Percentiles rank a stretch among this genome's conserved stretches.
Evolutionary conservation across 2,797 vertebrate genomes (phyloP).

Genomic region (Falco novaeseelandiae): DNA sequence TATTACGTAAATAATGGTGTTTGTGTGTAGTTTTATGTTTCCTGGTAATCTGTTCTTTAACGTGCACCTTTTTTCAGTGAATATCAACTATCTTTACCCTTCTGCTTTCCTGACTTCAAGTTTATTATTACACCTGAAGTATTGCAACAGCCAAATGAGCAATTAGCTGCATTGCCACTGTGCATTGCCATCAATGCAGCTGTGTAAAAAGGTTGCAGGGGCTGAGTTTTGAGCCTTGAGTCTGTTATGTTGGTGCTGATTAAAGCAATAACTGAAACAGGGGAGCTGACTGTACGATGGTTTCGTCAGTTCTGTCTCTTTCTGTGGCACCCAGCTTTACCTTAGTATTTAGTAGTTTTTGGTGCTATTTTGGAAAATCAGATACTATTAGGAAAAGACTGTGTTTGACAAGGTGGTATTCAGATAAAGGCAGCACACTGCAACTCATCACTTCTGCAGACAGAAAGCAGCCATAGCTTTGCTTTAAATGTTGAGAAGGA

Average conservation of each 20-base stretch:
- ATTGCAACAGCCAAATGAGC: background rate
- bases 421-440: background rate
- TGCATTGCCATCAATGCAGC: background rate
- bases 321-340: background rate
- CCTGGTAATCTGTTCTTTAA: background rate
- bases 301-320: background rate
- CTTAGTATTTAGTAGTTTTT: background rate
- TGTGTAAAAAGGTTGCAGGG: background rate
- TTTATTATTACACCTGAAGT: background rate
- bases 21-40: background rate
- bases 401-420: background rate
- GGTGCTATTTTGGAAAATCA: background rate
- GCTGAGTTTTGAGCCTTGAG: background rate
- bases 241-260: background rate
- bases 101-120: background rate
- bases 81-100: background rate
- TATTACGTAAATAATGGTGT: background rate
- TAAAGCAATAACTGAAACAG: background rate
- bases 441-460: background rate
- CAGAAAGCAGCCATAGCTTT: background rate
- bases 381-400: background rate
- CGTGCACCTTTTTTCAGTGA: background rate
- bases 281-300: background rate
- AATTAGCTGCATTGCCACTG: background rate
- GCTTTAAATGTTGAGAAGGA: background rate